A percentile compares a stretch with the other conserved stretches of the same genome.
phyloP scores from a whole-genome alignment of 2,888 invertebrate species.

The Drosophila paranaensis region DNA sequence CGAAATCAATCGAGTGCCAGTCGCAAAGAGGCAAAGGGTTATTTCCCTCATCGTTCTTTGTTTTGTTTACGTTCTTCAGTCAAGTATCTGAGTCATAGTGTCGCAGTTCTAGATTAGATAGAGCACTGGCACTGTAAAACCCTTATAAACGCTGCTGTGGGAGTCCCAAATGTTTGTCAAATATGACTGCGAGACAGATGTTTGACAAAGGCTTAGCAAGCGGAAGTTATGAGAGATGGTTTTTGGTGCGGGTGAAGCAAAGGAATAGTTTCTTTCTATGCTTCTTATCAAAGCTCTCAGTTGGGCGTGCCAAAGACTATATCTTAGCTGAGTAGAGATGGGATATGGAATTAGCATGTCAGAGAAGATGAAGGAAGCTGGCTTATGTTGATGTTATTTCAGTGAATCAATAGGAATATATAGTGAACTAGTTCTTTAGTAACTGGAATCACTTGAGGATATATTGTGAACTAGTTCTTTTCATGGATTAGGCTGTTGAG shows the following conservation, averaged over 20 bases:
- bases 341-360: not conserved
- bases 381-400: not conserved
- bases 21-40: constrained; percentile 30
- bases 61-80: constrained; percentile 21
- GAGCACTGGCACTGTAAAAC: not conserved
- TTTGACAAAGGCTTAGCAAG: not conserved
- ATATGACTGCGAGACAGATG: not conserved
- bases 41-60: not conserved
- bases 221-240: not conserved
- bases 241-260: too few relatives aligned
- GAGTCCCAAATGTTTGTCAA: constrained; percentile 1
- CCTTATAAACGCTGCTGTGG: constrained; percentile 6
- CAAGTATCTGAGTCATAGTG: constrained; percentile 39
- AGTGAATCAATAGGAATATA: too few relatives aligned
- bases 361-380: not conserved
- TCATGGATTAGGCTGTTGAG: too few relatives aligned
- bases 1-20: constrained; percentile 52
- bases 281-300: not conserved
- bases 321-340: not conserved
- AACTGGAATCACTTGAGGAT: not conserved
- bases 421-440: not conserved
- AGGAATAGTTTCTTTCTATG: not conserved
- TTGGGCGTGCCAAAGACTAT: too few relatives aligned
- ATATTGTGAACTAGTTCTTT: not conserved
- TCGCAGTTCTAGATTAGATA: constrained; percentile 42